Evolutionary conservation across 2,888 invertebrate genomes (phyloP), one percentile per base, ranked within the genome.

Genomic region (Drosophila kambysellisi): DNA sequence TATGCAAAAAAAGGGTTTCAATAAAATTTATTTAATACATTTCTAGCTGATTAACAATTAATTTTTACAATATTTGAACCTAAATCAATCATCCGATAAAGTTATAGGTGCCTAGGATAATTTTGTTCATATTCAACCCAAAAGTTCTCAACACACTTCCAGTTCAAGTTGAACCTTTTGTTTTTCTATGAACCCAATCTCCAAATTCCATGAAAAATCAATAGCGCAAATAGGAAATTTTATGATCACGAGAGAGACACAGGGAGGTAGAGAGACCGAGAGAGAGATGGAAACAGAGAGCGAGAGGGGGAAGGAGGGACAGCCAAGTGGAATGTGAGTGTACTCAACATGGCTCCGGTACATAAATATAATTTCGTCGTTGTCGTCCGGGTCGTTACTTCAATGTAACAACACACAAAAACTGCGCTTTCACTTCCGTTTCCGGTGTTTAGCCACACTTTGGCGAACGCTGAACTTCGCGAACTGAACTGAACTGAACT

Each of bases 381-480:
- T 82, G 79, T 69, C 70, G 68, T 82, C 62, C 52, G 66, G 82
- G 78, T 77, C 70, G 85, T 85, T 79, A 79, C 82, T 65, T 70
- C 68, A 60, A 62, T 66, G 70, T 69, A 70, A 81, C 81, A 76
- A 81, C 86, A 83, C 66, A 82, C 86, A 82, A 83, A 84, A 83
- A 83, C 83, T 83, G 83, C 88, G 83, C 83, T 83, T 83, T 83
- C 82, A 88, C 83, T 84, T 83, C 83, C 83, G 83, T 63, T 87
- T 83, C 83, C 83, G 88, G 81, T 83, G 87, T 82, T 82, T 83
- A 82, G 87, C 87, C 87, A 86, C 82, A 86, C 82, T 76, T 80
- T 79, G 81, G 67, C 70, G 65, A 60, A 48, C 80, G 57, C 62
- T 70, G 83, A 82, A 82, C 66, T 68, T 62, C 57, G 35, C 35